phyloP scores from a whole-genome alignment of 37 sponge, comb jelly and placozoan species.

The Aphrocallistes beatrix region DNA sequence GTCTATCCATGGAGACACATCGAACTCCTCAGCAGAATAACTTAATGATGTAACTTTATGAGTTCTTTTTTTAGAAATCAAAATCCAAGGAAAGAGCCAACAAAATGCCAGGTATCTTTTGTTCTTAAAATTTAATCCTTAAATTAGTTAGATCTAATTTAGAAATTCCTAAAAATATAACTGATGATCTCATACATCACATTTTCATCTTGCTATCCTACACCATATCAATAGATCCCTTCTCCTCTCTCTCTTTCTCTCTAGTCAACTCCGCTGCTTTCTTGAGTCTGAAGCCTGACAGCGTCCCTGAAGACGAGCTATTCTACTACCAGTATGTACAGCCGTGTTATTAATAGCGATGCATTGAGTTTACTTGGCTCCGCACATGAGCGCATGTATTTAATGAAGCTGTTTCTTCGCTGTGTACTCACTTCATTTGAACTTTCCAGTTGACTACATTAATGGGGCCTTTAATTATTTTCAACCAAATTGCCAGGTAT shows the following conservation, averaged over 20 bases:
- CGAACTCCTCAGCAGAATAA: neutral
- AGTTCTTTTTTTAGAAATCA: constrained; percentile 4
- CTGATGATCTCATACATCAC: neutral
- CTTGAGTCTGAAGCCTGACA: constrained; percentile 36
- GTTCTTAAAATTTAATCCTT: neutral
- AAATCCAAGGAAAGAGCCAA: neutral
- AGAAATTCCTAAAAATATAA: neutral
- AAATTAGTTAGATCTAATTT: neutral
- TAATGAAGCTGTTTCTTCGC: neutral
- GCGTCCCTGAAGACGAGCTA: constrained; percentile 62
- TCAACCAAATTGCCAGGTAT: neutral
- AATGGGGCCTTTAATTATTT: neutral
- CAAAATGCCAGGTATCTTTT: neutral
- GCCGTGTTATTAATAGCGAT: neutral
- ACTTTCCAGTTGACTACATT: neutral
- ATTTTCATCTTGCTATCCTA: neutral
- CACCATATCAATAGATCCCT: no score
- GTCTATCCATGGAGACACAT: no score
- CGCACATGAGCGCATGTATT: no score
- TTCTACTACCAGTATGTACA: constrained; percentile 72
- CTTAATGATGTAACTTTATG: no score
- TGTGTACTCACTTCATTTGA: neutral
- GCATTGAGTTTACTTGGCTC: neutral
- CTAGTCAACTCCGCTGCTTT: constrained; percentile 56
- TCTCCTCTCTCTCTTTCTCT: neutral